These are phyloP conservation scores for Probosciger aterrimus DNA, from an alignment of 2,113 vertebrate genomes.

Conservation along the genomic window DNA sequence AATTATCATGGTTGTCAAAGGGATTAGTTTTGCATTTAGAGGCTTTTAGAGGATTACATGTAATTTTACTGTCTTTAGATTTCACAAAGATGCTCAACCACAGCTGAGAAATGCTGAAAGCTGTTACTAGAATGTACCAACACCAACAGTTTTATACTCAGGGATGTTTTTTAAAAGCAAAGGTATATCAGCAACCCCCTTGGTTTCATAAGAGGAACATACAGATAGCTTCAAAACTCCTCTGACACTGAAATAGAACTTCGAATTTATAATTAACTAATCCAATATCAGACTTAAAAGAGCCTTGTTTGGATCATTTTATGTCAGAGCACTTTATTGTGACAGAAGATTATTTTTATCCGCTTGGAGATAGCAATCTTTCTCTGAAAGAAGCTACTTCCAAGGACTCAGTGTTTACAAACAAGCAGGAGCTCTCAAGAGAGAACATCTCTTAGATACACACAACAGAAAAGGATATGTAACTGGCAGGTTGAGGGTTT, in stretches of 20 bases:
- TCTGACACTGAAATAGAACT: background rate
- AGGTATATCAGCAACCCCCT: background rate
- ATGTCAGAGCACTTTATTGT: background rate
- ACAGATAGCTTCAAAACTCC: background rate
- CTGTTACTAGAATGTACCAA: background rate
- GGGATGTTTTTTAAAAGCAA: background rate
- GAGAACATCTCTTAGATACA: background rate
- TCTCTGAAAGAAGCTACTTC: constrained; percentile 1
- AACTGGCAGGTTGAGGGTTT: background rate
- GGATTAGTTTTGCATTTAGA: background rate
- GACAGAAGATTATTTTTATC: constrained; percentile 15
- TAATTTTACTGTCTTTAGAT: background rate
- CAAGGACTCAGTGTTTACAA: constrained; percentile 4
- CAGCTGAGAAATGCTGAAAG: background rate
- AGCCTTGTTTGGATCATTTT: background rate
- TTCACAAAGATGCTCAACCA: background rate
- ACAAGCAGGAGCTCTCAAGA: background rate
- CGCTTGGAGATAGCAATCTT: background rate
- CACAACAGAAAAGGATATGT: background rate
- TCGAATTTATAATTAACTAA: background rate
- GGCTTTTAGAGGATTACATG: background rate
- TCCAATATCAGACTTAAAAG: background rate
- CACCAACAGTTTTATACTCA: background rate
- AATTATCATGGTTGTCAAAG: background rate
- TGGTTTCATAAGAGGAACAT: background rate